Evolutionary conservation across 2,888 invertebrate genomes (phyloP), one percentile per base, ranked within the genome.

Genomic region (Stramonita haemastoma): DNA sequence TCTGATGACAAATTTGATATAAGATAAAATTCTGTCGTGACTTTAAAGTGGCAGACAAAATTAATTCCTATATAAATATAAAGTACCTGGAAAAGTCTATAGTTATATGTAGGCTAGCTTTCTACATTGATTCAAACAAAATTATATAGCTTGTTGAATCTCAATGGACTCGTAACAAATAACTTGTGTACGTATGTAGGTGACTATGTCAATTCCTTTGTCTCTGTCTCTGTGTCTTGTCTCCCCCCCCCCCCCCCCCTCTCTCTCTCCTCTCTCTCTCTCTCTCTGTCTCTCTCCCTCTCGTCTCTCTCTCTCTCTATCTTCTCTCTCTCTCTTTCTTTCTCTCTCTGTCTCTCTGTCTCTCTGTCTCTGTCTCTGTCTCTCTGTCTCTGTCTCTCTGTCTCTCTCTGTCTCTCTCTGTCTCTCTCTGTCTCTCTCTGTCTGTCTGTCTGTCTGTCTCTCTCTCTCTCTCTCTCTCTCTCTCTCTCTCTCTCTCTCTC

Each of bases 301-400:
- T n/a, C n/a, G n/a, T 70, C 15, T 70, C 5, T 11, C 5, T 26
- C 5, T 70, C 15, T 70, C 11, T 17, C 17, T 70, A 17, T 26
- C 22, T 17, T 70, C 22, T 70, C 5, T 70, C 6, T 70, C 5
- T 26, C 6, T 70, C 22, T 70, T 22, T 22, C 5, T 70, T 70
- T 70, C 5, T 11, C 29, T 77, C 29, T 77, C n/a, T 77, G 19
- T 34, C 79, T 32, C 17, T 34, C 79, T 73, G 73, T 46, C 81
- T 36, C 46, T 81, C 8, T 81, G 29, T 36, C 81, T 81, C 36
- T 81, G 36, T 46, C 36, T 81, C 36, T 81, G 19, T 81, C 81
- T 36, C 22, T 81, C 81, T 36, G 1, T 81, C 81, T 46, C 81
- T 81, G 36, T 81, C 79, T 81, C 15, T 81, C 81, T 81, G 19